Conservation (phyloP, 2,888 invertebrate species). For the Agrilus cyanescens region DNA sequence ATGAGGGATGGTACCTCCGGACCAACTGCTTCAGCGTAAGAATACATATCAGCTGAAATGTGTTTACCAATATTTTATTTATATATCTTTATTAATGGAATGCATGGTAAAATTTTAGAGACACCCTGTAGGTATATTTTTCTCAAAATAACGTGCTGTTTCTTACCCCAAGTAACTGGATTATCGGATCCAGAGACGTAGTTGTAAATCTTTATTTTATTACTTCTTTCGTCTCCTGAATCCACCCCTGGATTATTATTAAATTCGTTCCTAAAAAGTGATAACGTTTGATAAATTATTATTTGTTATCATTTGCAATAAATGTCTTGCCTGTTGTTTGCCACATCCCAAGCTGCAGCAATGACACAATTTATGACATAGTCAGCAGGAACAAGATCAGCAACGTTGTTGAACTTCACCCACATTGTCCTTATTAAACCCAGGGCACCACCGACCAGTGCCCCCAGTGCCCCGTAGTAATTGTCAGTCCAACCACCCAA, state of each 20-base stretch:
- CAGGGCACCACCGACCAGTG: slow-evolving; percentile 36
- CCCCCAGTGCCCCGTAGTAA: slow-evolving; percentile 51
- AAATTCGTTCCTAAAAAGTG: neutral
- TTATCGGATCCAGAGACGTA: slow-evolving; percentile 72
- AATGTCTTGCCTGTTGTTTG: slow-evolving; percentile 28
- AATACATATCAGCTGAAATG: no score
- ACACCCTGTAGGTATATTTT: no score
- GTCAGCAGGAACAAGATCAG: slow-evolving; percentile 58
- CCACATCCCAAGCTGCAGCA: slow-evolving; percentile 43
- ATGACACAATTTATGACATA: slow-evolving; percentile 50
- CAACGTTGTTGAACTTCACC: slow-evolving; percentile 37
- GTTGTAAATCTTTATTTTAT: slow-evolving; percentile 58
- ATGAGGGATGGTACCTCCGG: no score
- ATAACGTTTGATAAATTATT: no score
- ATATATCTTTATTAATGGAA: no score
- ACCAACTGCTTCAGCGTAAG: no score
- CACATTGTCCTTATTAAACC: slow-evolving; percentile 48
- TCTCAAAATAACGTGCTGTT: no score
- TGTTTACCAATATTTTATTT: no score
- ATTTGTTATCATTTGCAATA: no score
- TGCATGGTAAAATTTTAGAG: no score
- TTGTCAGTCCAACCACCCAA: slow-evolving; percentile 54
- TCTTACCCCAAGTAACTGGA: slow-evolving; percentile 56
- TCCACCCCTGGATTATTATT: neutral
- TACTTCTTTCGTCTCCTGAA: neutral